These are phyloP conservation scores for Gastracanthus pulcherrimus DNA, from an alignment of 2,888 invertebrate species.

Conservation along the genomic window DNA sequence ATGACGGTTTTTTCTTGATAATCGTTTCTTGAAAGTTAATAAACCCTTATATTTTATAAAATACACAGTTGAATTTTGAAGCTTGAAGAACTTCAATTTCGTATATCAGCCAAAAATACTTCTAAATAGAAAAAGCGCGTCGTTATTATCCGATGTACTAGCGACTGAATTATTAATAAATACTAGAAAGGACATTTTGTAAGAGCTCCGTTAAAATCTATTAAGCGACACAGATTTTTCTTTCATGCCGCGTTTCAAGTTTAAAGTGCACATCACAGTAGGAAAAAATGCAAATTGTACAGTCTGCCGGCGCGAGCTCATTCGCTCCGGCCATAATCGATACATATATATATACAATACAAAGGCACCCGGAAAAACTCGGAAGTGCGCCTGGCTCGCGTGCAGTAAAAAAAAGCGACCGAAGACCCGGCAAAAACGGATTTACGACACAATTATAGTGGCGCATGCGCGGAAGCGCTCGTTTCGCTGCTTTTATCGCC, in stretches of 20 bases:
- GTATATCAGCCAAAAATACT: not conserved
- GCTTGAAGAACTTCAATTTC: not conserved
- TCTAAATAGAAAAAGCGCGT: too few relatives aligned
- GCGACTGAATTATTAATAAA: too few relatives aligned
- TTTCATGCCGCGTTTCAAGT: not conserved
- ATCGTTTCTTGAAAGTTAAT: conserved; percentile 25
- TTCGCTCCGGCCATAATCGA: conserved; percentile 11
- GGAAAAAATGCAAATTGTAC: not conserved
- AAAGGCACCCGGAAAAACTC: conserved; percentile 22
- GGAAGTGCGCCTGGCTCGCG: not conserved
- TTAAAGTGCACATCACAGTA: not conserved
- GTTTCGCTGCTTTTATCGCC: conserved; percentile 40
- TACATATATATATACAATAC: too few relatives aligned
- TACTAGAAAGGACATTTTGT: too few relatives aligned
- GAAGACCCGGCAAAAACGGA: conserved; percentile 6
- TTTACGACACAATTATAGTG: conserved; percentile 47
- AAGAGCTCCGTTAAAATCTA: not conserved
- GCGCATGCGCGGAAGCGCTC: conserved; percentile 48
- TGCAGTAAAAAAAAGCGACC: not conserved
- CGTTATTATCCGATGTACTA: too few relatives aligned
- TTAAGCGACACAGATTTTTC: not conserved
- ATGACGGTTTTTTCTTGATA: conserved; percentile 20
- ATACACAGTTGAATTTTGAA: too few relatives aligned
- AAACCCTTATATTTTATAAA: not conserved
- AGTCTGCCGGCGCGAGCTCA: not conserved